These are phyloP conservation scores for Holacanthus passer DNA, from an alignment of 2,113 vertebrate species.

Conservation along the genomic window DNA sequence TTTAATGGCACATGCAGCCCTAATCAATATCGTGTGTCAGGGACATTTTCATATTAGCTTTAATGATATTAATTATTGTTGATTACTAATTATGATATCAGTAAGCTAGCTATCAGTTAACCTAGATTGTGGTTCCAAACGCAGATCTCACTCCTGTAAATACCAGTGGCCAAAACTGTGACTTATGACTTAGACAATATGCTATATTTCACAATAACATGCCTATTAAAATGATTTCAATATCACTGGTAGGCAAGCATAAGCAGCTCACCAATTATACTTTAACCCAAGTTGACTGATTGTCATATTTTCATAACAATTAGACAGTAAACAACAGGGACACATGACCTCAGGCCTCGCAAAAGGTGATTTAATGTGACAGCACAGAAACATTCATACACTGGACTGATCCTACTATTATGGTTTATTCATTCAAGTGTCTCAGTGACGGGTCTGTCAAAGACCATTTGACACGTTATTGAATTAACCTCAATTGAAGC, in stretches of 20 bases:
- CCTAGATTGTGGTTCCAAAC: background rate
- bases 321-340: background rate
- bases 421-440: background rate
- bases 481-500: background rate
- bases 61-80: background rate
- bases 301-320: background rate
- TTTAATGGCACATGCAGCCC: too few species aligned
- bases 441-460: slow-evolving; percentile 1
- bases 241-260: background rate
- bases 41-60: background rate
- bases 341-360: background rate
- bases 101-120: background rate
- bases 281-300: too few species aligned
- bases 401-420: background rate
- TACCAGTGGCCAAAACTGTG: background rate
- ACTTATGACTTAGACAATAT: background rate
- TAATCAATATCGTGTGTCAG: background rate
- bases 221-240: background rate
- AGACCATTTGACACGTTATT: slow-evolving; percentile 9
- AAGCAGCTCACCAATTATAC: background rate
- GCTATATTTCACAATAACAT: background rate
- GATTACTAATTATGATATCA: too few species aligned
- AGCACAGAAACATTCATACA: background rate
- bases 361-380: background rate
- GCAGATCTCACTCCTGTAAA: background rate